Evolutionary conservation across 1,140 invertebrate species (phyloP).

Genomic region (Melitaea cinxia): DNA sequence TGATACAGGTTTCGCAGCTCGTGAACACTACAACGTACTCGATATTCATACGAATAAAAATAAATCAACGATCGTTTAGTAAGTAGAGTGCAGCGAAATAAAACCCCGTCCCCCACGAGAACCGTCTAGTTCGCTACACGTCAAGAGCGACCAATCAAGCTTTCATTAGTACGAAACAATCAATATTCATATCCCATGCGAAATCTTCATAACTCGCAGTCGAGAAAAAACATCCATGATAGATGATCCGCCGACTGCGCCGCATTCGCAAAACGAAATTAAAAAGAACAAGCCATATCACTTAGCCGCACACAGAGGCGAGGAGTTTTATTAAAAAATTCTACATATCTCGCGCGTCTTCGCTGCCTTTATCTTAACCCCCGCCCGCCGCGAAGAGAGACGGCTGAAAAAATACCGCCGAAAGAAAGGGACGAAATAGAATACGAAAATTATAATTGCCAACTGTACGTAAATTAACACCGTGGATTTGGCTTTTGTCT

Average conservation of each 20-base stretch:
- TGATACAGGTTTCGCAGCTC: too few relatives aligned
- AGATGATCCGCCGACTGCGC: conserved; percentile 64
- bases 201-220: conserved; percentile 65
- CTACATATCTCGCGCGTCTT: conserved; percentile 78
- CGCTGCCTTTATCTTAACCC: conserved; percentile 66
- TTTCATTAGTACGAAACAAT: conserved; percentile 75
- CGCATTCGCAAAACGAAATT: conserved; percentile 74
- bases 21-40: neutral
- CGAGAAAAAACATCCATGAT: conserved; percentile 58
- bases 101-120: conserved; percentile 5
- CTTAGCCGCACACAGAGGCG: conserved; percentile 77
- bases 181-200: conserved; percentile 80
- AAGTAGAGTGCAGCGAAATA: neutral
- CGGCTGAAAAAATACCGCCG: conserved; percentile 61
- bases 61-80: neutral
- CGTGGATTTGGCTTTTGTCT: conserved; percentile 64
- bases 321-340: conserved; percentile 79
- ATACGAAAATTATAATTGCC: conserved; percentile 81
- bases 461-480: conserved; percentile 81
- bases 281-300: conserved; percentile 81
- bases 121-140: conserved; percentile 58
- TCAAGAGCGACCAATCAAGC: conserved; percentile 71
- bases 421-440: conserved; percentile 64
- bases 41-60: neutral
- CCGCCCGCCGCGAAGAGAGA: conserved; percentile 56